A percentile compares a stretch with the other conserved stretches of the same genome.
phyloP scores from a whole-genome alignment of 30 jellyfish, hydroid and myxozoan genomes.

The Aurelia coerulea region DNA sequence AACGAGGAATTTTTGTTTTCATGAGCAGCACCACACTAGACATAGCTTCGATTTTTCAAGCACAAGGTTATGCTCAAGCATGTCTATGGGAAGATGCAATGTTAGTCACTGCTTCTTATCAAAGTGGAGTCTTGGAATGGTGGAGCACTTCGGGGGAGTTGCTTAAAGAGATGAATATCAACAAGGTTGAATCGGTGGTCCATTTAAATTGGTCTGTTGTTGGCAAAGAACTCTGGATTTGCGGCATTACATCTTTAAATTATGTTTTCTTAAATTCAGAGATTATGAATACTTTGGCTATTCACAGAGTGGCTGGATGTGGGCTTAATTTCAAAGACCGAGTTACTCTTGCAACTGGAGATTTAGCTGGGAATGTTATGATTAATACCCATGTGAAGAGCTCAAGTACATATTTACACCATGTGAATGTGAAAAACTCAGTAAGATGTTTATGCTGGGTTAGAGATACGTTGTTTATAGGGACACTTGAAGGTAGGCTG shows the following conservation, averaged over 20 bases:
- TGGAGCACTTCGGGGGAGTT: constrained; percentile 76
- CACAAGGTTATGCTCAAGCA: constrained; percentile 96
- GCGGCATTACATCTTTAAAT: constrained; percentile 86
- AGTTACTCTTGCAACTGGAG: constrained; percentile 86
- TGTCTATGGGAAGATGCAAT: constrained; percentile 85
- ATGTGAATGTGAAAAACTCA: constrained; percentile 23
- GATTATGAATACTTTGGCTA: background rate
- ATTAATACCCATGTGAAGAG: constrained; percentile 30
- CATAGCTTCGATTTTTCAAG: constrained; percentile 62
- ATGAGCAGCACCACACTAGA: constrained; percentile 52
- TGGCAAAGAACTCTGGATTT: constrained; percentile 79
- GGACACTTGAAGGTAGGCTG: constrained; percentile 77
- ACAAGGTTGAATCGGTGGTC: constrained; percentile 62
- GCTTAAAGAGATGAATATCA: constrained; percentile 57
- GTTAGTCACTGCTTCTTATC: constrained; percentile 79
- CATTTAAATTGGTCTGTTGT: constrained; percentile 69
- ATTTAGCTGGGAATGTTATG: constrained; percentile 85
- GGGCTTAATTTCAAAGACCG: constrained; percentile 68
- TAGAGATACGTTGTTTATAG: constrained; percentile 50
- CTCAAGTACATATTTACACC: background rate
- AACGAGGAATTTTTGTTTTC: constrained; percentile 80
- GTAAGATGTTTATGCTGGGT: constrained; percentile 61
- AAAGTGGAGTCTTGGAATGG: constrained; percentile 75
- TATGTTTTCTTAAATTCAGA: constrained; percentile 28
- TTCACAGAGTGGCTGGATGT: constrained; percentile 86